These are phyloP conservation scores for Prunella himalayana DNA, from an alignment of 2,113 vertebrate genomes.

Conservation along the genomic window DNA sequence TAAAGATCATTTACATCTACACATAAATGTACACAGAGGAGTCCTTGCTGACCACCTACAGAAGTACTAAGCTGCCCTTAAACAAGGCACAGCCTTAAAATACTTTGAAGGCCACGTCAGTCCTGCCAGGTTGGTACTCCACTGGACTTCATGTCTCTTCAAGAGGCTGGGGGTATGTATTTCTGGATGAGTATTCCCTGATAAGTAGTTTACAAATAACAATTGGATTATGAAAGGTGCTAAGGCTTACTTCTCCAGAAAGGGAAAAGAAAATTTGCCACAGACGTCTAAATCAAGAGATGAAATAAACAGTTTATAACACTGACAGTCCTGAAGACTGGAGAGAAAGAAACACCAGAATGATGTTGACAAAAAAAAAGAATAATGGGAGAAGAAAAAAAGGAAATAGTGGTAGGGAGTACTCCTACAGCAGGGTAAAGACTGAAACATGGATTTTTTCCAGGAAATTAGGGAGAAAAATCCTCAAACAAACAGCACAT, in stretches of 20 bases:
- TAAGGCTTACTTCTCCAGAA: background rate
- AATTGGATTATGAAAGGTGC: background rate
- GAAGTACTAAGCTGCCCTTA: background rate
- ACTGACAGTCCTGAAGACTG: background rate
- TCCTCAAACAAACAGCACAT: background rate
- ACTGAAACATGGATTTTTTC: background rate
- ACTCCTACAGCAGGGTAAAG: background rate
- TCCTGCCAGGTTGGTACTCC: background rate
- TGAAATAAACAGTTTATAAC: background rate
- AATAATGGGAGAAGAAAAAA: background rate
- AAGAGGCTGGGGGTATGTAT: background rate
- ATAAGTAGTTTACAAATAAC: background rate
- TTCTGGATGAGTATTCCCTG: background rate
- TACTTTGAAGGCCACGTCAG: background rate
- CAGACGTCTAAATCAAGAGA: background rate
- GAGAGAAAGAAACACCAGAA: background rate
- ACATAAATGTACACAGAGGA: background rate
- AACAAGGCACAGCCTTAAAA: background rate
- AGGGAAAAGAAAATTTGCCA: background rate
- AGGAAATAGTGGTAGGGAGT: rapidly evolving
- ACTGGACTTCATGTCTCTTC: background rate
- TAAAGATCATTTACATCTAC: background rate
- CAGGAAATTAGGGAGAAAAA: background rate
- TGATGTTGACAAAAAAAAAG: background rate
- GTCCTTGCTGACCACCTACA: background rate